Base-by-base conservation (phyloP, 2,888 invertebrate species). In the Eudasyphora cyanicolor region DNA sequence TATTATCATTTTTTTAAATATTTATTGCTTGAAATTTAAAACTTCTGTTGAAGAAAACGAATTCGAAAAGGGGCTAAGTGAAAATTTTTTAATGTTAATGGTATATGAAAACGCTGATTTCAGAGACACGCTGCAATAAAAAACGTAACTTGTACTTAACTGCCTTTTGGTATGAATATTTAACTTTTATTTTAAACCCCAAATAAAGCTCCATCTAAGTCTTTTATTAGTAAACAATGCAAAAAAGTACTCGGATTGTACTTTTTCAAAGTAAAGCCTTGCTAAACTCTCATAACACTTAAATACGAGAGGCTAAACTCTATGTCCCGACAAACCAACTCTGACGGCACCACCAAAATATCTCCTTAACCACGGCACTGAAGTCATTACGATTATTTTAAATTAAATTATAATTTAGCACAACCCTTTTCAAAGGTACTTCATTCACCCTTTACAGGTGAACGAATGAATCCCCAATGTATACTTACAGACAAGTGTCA, bases 301-400 rank as follows among this genome's bases (percentile, higher is more conserved):
- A 14, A 70, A 71, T 24, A 54, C 1, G 24, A 35, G 7, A 24
- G 19, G 32, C 35, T 32, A 62, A 35, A 62, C 62, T 32, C 32
- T 54, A 19, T 12, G 12, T 1, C 54, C 12, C 21, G 24, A 54
- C 8, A 62, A n/a, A 12, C 17, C 17, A 32, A 8, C 12, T 21
- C 24, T 42, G 8, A 38, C n/a, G n/a, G n/a, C n/a, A 2, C 14
- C 19, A 10, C 24, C 10, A 38, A 67, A 24, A n/a, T n/a, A n/a
- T n/a, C n/a, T 67, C 17, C 67, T 42, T 17, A 67, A 38, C 10
- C 21, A 17, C 42, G 8, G 24, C 24, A 42, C 38, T 35, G n/a
- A 64, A 64, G 35, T 32, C 64, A 64, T 38, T 17, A 35, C 64
- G 64, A 64, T 64, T 64, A 64, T 42, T 38, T 67, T 42, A 67